A percentile compares a stretch with the other conserved stretches of the same genome.
phyloP scores from a whole-genome alignment of 2,113 vertebrate species.

The Nyctibius bracteatus region DNA sequence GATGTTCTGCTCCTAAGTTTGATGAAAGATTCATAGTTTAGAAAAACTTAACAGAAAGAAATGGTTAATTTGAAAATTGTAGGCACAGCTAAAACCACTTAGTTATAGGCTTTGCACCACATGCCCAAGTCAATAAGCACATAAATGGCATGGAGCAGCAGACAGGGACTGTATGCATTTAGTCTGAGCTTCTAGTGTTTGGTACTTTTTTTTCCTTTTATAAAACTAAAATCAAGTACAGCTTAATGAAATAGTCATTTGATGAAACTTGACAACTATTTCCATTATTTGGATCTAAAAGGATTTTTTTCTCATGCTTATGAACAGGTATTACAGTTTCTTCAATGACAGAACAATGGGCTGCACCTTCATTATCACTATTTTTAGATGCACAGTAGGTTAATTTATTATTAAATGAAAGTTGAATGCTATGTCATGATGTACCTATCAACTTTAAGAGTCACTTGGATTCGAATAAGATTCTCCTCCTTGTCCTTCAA shows the following conservation, averaged over 20 bases:
- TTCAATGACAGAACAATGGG: neutral
- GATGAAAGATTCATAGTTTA: neutral
- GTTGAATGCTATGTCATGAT: neutral
- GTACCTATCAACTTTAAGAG: neutral
- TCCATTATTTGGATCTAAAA: neutral
- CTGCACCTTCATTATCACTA: neutral
- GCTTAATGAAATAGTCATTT: neutral
- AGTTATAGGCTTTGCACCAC: neutral
- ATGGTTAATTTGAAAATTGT: neutral
- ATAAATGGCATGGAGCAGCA: neutral
- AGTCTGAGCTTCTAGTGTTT: neutral
- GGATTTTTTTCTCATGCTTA: neutral
- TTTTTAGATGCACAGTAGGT: neutral
- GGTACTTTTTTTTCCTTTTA: neutral
- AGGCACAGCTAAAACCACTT: neutral
- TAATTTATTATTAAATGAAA: neutral
- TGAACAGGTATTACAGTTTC: neutral
- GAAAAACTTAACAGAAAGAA: neutral
- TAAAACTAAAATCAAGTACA: neutral
- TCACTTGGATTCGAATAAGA: neutral
- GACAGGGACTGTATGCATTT: neutral
- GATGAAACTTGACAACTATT: neutral
- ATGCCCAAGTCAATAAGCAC: neutral
- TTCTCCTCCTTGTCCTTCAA: neutral
- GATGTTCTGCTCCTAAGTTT: neutral